A percentile compares a stretch with the other conserved stretches of the same genome.
Evolutionary conservation across 2,113 vertebrate species (phyloP).

Genomic region (Cyanoramphus novaezelandiae): DNA sequence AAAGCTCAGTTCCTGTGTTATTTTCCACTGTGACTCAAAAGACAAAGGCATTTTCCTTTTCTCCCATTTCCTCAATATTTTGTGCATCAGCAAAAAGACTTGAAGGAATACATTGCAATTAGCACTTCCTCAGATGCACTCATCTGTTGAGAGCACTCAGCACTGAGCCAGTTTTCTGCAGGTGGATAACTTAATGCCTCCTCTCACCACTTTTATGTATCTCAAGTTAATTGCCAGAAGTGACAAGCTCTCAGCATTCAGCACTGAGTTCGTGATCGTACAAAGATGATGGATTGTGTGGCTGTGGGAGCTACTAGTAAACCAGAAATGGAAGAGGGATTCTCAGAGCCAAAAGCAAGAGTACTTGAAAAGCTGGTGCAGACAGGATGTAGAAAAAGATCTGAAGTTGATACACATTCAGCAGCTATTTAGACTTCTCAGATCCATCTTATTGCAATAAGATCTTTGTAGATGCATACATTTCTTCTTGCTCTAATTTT

Average conservation of each 20-base stretch:
- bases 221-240: constrained; percentile 34
- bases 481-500: neutral
- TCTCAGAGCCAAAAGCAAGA: neutral
- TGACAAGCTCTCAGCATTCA: neutral
- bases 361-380: neutral
- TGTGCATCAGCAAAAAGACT: neutral
- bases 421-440: neutral
- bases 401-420: neutral
- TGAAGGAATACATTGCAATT: neutral
- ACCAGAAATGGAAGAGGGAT: neutral
- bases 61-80: neutral
- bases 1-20: neutral
- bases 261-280: neutral
- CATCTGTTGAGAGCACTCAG: constrained; percentile 28
- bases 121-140: constrained; percentile 23
- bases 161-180: neutral
- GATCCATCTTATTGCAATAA: neutral
- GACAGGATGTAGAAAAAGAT: neutral
- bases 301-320: neutral
- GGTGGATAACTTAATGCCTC: constrained; percentile 37
- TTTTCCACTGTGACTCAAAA: neutral
- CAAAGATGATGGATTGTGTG: neutral
- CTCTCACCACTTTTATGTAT: constrained; percentile 38
- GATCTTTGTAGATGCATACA: neutral
- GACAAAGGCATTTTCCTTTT: neutral